These are phyloP conservation scores for Aptenodytes patagonicus DNA, from an alignment of 2,113 vertebrate genomes.

Conservation along the genomic window DNA sequence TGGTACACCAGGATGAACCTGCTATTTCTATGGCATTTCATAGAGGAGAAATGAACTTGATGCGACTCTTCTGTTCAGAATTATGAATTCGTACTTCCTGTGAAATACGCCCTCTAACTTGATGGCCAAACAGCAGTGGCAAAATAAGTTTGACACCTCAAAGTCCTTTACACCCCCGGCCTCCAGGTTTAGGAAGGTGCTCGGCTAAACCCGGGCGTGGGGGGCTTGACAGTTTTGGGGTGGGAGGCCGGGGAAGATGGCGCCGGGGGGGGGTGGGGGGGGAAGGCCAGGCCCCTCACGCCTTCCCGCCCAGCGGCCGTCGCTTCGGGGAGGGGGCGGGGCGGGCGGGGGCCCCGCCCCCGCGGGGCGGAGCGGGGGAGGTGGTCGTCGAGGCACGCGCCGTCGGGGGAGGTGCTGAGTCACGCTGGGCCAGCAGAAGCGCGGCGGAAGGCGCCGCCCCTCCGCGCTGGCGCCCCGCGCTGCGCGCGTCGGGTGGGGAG, in stretches of 20 bases:
- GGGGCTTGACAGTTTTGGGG: neutral
- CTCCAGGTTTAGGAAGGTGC: fast-evolving
- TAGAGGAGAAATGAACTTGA: neutral
- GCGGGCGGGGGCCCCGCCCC: too few relatives aligned
- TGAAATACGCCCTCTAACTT: neutral
- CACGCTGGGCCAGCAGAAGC: too few relatives aligned
- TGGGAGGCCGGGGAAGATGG: neutral
- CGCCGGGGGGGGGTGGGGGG: too few relatives aligned
- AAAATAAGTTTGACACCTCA: neutral
- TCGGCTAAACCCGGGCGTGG: neutral
- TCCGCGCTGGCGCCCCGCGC: too few relatives aligned
- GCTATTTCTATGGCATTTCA: neutral
- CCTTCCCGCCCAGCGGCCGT: too few relatives aligned
- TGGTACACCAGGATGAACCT: neutral
- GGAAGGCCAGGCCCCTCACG: too few relatives aligned
- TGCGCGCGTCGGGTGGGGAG: too few relatives aligned
- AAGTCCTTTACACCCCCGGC: neutral
- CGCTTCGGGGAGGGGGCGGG: too few relatives aligned
- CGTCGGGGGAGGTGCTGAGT: too few relatives aligned
- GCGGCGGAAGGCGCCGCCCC: too few relatives aligned
- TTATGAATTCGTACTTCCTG: neutral
- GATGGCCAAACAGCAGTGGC: neutral
- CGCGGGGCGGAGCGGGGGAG: too few relatives aligned
- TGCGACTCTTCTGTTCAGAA: neutral
- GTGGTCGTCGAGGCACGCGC: too few relatives aligned